Conservation (phyloP, 2,888 invertebrate species). For the Xylophagus ater region DNA sequence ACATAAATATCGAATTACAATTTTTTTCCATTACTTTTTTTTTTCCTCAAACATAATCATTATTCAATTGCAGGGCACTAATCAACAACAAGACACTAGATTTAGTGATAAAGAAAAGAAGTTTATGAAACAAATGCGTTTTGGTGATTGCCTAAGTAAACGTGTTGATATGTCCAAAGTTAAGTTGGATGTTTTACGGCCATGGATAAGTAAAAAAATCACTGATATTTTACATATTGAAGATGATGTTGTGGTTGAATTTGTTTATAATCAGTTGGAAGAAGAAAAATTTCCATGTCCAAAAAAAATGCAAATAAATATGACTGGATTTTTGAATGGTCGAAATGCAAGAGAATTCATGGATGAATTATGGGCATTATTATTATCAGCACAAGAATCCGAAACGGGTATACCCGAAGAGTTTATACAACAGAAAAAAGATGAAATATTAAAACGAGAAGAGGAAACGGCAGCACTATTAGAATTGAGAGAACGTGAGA, state of each 20-base stretch:
- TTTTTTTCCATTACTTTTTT: not conserved
- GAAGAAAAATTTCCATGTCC: constrained; percentile 89
- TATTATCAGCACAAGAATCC: constrained; percentile 91
- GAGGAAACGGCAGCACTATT: constrained; percentile 24
- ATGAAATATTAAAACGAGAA: constrained; percentile 80
- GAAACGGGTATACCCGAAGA: constrained; percentile 91
- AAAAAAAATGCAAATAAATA: constrained; percentile 98
- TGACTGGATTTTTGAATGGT: constrained; percentile 97
- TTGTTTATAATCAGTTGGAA: constrained; percentile 97
- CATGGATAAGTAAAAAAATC: constrained; percentile 96
- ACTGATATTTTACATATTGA: constrained; percentile 94
- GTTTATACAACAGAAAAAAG: constrained; percentile 91
- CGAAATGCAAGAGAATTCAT: constrained; percentile 96
- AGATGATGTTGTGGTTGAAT: constrained; percentile 98
- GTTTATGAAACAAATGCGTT: constrained; percentile 96
- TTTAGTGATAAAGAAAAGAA: constrained; percentile 99
- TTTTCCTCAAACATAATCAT: not conserved
- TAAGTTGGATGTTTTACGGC: constrained; percentile 93
- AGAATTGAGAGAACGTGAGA: constrained; percentile 15
- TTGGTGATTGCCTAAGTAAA: constrained; percentile 84
- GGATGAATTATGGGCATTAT: constrained; percentile 91
- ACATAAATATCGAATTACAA: not conserved
- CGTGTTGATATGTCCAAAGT: constrained; percentile 99
- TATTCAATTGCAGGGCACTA: constrained; percentile 68
- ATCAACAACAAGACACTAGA: constrained; percentile 96